Conservation (phyloP, 2,113 vertebrate genomes). For the Poecilia latipinna region DNA sequence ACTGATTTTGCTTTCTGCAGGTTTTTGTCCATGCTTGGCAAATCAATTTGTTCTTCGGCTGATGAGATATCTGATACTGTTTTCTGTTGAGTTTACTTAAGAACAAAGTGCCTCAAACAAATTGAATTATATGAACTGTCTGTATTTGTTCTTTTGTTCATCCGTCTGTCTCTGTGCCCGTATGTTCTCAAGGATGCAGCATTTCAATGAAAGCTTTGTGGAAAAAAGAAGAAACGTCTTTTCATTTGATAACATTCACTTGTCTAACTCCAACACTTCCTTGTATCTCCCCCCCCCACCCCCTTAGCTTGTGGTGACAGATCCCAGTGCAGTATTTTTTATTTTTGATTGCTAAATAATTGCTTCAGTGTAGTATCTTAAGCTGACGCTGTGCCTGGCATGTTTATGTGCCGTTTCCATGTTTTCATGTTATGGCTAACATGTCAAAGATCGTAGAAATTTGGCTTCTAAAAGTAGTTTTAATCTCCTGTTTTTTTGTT, state of each 20-base stretch:
- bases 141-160: neutral
- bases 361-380: too few species aligned
- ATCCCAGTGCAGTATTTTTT: too few species aligned
- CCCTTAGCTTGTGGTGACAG: too few species aligned
- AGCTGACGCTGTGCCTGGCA: too few species aligned
- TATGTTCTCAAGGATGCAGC: neutral
- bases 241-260: neutral
- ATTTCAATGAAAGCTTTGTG: neutral
- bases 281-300: too few species aligned
- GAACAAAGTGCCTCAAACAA: neutral
- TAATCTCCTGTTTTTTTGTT: constrained; percentile 4
- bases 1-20: neutral
- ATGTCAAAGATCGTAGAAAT: too few species aligned
- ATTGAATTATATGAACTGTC: neutral
- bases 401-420: neutral
- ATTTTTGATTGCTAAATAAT: too few species aligned
- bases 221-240: neutral
- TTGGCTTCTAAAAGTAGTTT: constrained; percentile 34
- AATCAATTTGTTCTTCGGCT: neutral
- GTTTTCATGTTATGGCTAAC: neutral
- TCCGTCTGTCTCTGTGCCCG: neutral
- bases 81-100: neutral
- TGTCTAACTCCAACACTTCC: neutral
- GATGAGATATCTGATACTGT: neutral
- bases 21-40: neutral